Evolutionary conservation across 1,140 invertebrate genomes (phyloP).

Genomic region (Panagrolaimus sp.): DNA sequence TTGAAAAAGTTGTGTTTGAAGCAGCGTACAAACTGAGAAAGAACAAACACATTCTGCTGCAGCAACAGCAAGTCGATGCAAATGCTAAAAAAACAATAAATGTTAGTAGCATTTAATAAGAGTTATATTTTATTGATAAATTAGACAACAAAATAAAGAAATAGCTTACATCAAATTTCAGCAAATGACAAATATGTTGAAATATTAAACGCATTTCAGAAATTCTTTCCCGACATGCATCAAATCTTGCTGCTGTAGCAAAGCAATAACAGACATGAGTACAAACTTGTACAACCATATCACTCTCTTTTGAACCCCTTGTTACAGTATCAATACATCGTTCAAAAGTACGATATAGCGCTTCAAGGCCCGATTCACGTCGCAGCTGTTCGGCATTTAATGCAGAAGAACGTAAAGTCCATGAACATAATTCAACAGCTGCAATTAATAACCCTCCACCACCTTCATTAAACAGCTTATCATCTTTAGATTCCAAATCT

Average conservation of each 20-base stretch:
- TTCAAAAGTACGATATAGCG: conserved; percentile 49
- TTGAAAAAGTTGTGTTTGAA: conserved; percentile 83
- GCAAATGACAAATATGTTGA: conserved; percentile 77
- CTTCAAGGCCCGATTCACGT: conserved; percentile 80
- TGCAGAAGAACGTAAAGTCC: conserved; percentile 90
- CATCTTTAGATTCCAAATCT: conserved; percentile 82
- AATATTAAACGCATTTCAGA: conserved; percentile 75
- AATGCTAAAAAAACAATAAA: conserved; percentile 66
- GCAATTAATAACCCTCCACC: conserved; percentile 76
- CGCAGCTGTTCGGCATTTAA: conserved; percentile 94
- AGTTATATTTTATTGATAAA: no score
- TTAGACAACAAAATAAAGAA: background rate
- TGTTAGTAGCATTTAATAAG: background rate
- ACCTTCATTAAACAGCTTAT: conserved; percentile 75
- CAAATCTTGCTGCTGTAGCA: conserved; percentile 86
- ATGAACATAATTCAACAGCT: conserved; percentile 86
- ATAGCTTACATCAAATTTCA: conserved; percentile 75
- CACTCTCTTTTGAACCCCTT: conserved; percentile 65
- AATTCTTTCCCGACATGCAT: conserved; percentile 77
- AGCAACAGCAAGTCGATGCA: conserved; percentile 72
- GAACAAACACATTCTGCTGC: conserved; percentile 79
- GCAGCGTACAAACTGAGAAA: conserved; percentile 72
- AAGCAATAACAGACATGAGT: conserved; percentile 83
- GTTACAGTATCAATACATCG: conserved; percentile 51
- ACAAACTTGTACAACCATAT: conserved; percentile 85